These are phyloP conservation scores for Condylura cristata DNA, from an alignment of 2,113 vertebrate genomes.

Conservation along the genomic window DNA sequence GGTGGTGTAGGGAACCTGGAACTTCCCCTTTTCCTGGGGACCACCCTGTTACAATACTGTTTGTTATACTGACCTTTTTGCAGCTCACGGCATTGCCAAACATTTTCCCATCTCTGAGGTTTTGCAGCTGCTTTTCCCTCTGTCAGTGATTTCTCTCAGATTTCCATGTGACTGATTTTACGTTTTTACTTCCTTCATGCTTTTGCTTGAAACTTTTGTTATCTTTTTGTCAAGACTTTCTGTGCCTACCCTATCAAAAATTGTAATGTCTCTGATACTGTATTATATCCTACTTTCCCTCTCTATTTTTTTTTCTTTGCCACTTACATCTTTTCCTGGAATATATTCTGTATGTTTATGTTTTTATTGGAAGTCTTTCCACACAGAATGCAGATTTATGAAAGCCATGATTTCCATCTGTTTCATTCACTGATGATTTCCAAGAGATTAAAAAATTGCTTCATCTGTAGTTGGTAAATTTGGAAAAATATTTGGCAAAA, in stretches of 20 bases:
- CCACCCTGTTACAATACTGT: no score
- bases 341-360: neutral
- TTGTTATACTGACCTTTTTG: neutral
- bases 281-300: neutral
- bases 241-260: neutral
- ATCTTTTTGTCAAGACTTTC: neutral
- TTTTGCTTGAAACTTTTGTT: neutral
- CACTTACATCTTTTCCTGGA: neutral
- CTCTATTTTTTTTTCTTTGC: neutral
- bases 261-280: neutral
- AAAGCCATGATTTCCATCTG: neutral
- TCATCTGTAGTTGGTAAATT: neutral
- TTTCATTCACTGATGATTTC: neutral
- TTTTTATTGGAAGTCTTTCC: conserved; percentile 21
- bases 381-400: neutral
- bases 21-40: no score
- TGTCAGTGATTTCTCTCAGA: neutral
- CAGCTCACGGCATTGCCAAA: neutral
- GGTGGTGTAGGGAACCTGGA: no score
- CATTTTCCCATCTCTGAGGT: neutral
- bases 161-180: neutral
- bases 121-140: neutral
- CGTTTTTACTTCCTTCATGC: neutral
- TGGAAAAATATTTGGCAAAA: neutral
- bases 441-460: neutral